Evolutionary conservation across 2,888 invertebrate genomes (phyloP).

Genomic region (Acleris literana): DNA sequence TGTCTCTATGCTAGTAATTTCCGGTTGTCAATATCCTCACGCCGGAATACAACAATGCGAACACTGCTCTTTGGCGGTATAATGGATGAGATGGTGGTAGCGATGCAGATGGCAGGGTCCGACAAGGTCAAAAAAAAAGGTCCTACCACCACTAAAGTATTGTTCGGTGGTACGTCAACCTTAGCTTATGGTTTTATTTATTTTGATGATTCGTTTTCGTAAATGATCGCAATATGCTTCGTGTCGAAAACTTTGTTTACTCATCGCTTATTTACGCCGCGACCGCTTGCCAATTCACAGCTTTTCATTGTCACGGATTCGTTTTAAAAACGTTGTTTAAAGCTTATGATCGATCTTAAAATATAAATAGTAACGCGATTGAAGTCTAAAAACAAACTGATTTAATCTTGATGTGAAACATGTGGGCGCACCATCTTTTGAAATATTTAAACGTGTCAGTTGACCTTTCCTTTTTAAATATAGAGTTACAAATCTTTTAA

Average conservation of each 20-base stretch:
- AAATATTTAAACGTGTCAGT: not conserved
- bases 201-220: too few species aligned
- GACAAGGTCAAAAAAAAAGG: too few species aligned
- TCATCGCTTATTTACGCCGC: slow-evolving; percentile 42
- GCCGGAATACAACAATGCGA: too few species aligned
- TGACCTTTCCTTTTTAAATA: slow-evolving; percentile 23
- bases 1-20: too few species aligned
- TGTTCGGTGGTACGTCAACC: too few species aligned
- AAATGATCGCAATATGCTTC: slow-evolving; percentile 4
- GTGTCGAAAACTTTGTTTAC: slow-evolving; percentile 23
- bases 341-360: not conserved
- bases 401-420: slow-evolving; percentile 22
- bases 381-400: slow-evolving; percentile 12
- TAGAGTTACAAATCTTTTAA: slow-evolving; percentile 28
- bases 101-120: too few species aligned
- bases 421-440: slow-evolving; percentile 7
- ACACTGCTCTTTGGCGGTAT: too few species aligned
- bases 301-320: slow-evolving; percentile 37
- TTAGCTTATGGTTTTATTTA: too few species aligned
- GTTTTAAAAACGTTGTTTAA: not conserved
- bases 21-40: too few species aligned
- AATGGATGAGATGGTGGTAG: too few species aligned
- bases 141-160: too few species aligned
- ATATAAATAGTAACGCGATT: slow-evolving; percentile 8
- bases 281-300: slow-evolving; percentile 30